These are phyloP conservation scores for Apeira syringaria DNA, from an alignment of 2,888 invertebrate genomes.

Conservation along the genomic window DNA sequence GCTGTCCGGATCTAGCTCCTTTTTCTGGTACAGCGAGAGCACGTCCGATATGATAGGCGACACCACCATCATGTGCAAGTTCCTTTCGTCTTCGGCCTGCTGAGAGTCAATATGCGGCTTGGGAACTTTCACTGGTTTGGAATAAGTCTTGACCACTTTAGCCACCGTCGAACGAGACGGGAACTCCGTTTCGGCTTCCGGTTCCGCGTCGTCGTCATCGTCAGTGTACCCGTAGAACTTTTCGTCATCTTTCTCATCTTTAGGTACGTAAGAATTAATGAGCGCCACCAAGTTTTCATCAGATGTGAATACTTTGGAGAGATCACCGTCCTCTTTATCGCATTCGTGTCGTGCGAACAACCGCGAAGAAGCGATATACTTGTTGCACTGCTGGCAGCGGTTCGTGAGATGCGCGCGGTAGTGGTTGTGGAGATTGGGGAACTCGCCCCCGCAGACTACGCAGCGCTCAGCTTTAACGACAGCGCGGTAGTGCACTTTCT, in stretches of 20 bases:
- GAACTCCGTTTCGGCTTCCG: conserved; percentile 27
- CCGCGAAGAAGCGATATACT: conserved; percentile 69
- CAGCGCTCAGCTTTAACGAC: conserved; percentile 79
- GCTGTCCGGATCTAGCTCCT: conserved; percentile 34
- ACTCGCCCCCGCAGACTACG: conserved; percentile 82
- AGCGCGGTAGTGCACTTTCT: conserved; percentile 71
- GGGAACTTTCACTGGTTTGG: conserved; percentile 34
- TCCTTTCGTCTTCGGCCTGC: conserved; percentile 39
- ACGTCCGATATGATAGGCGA: conserved; percentile 75
- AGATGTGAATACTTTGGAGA: conserved; percentile 63
- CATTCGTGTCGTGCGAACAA: conserved; percentile 63
- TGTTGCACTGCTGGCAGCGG: conserved; percentile 74
- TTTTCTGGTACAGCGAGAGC: conserved; percentile 58
- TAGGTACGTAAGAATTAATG: conserved; percentile 65
- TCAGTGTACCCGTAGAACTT: conserved; percentile 67
- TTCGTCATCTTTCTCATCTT: conserved; percentile 68
- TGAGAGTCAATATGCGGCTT: conserved; percentile 16
- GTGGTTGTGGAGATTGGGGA: conserved; percentile 85
- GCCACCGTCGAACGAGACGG: background rate
- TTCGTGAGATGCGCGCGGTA: conserved; percentile 84
- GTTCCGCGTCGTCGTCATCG: conserved; percentile 53
- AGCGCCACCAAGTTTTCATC: conserved; percentile 57
- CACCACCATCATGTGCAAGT: conserved; percentile 53
- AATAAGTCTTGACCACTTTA: conserved; percentile 17
- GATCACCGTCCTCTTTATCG: conserved; percentile 60